phyloP scores from a whole-genome alignment of 30 jellyfish, hydroid and myxozoan genomes.

The Pelagia noctiluca region DNA sequence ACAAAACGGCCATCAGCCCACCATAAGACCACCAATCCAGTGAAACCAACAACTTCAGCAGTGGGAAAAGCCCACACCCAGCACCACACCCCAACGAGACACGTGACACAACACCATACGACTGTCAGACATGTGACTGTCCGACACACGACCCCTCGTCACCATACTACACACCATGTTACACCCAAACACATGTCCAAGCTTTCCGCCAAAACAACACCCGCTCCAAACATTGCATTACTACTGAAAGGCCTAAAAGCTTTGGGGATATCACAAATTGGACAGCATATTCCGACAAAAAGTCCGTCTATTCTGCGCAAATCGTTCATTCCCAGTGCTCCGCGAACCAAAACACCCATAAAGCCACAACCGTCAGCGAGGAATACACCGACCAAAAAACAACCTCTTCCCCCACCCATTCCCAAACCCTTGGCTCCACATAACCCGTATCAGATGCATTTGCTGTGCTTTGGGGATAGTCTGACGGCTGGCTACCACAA shows the following conservation, averaged over 20 bases:
- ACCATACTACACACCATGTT: slow-evolving; percentile 41
- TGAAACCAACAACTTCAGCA: background rate
- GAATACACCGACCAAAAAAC: slow-evolving; percentile 28
- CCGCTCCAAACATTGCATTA: slow-evolving; percentile 72
- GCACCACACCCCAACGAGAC: background rate
- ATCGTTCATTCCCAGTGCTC: background rate
- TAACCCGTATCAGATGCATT: slow-evolving; percentile 71
- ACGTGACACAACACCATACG: slow-evolving; percentile 9
- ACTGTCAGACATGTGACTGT: slow-evolving; percentile 24
- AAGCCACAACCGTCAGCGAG: slow-evolving; percentile 19
- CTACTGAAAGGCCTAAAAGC: slow-evolving; percentile 89
- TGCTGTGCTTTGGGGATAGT: slow-evolving; percentile 97
- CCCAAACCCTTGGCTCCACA: slow-evolving; percentile 84
- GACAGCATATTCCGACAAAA: slow-evolving; percentile 51
- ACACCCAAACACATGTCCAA: slow-evolving; percentile 30
- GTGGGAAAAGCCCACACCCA: background rate
- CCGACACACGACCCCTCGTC: slow-evolving; percentile 48
- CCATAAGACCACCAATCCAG: slow-evolving; percentile 17
- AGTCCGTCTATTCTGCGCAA: slow-evolving; percentile 51
- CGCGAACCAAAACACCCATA: slow-evolving; percentile 5
- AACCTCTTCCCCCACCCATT: slow-evolving; percentile 67
- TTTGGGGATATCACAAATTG: slow-evolving; percentile 53
- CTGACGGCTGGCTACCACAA: slow-evolving; percentile 95
- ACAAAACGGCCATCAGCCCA: slow-evolving; percentile 14
- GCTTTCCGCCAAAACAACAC: slow-evolving; percentile 65